Conservation (phyloP, 2,113 vertebrate genomes). For the Pelobates fuscus region DNA sequence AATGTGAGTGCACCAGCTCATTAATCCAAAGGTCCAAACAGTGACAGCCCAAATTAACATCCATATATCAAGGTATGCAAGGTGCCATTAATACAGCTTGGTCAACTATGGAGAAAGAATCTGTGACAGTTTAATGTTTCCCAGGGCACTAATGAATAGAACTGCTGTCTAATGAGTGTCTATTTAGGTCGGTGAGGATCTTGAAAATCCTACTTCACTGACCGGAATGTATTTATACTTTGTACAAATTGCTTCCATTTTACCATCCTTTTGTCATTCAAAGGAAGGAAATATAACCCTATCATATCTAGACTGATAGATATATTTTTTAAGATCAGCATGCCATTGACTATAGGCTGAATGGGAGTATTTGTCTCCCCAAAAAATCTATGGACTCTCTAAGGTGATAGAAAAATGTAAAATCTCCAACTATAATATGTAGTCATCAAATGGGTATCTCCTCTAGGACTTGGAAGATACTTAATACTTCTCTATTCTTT, state of each 20-base stretch:
- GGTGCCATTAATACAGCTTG: conserved; percentile 33
- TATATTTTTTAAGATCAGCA: no score
- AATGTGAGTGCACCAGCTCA: conserved; percentile 22
- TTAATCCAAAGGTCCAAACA: conserved; percentile 33
- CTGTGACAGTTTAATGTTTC: conserved; percentile 43
- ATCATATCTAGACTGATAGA: background rate
- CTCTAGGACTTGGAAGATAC: no score
- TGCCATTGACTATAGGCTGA: no score
- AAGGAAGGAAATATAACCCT: background rate
- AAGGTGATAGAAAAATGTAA: no score
- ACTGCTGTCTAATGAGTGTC: conserved; percentile 39
- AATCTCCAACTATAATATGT: no score
- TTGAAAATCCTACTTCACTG: conserved; percentile 23
- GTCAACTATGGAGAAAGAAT: conserved; percentile 25
- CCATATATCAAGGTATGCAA: conserved; percentile 47
- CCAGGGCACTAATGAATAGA: conserved; percentile 34
- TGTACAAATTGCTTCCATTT: conserved; percentile 29
- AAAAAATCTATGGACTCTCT: no score
- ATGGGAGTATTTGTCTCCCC: no score
- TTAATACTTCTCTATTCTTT: no score
- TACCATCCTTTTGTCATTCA: conserved; percentile 23
- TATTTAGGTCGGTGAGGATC: conserved; percentile 30
- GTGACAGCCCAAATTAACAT: conserved; percentile 41
- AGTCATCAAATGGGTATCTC: no score
- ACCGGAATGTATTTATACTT: conserved; percentile 28